Percentiles rank a stretch among this genome's conserved stretches.
Conservation (phyloP, 2,888 invertebrate species). For the Lissonota sp. region DNA sequence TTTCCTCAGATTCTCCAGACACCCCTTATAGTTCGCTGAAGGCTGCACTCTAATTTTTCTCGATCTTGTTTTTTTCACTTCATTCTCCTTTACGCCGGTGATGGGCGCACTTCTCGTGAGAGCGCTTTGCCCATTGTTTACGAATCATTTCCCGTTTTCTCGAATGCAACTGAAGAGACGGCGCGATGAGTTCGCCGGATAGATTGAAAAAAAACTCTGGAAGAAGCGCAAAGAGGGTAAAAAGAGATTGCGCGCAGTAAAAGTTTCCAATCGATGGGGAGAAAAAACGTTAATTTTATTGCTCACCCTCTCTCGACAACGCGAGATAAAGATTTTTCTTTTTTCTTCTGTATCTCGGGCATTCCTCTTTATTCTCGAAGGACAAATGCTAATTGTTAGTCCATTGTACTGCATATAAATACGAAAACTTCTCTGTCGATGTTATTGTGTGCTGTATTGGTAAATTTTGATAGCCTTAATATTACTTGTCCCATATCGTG, state of each 20-base stretch:
- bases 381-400: too few species aligned
- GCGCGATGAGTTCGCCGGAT: background rate
- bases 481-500: slow-evolving; percentile 38
- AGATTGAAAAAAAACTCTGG: slow-evolving; percentile 10
- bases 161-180: background rate
- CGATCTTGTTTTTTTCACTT: background rate
- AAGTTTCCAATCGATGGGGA: too few species aligned
- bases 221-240: background rate
- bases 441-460: slow-evolving; percentile 1
- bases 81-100: slow-evolving; percentile 1
- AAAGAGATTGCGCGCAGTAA: too few species aligned
- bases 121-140: slow-evolving; percentile 25
- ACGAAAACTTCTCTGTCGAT: background rate
- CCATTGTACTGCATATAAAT: too few species aligned
- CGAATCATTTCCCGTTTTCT: slow-evolving; percentile 28
- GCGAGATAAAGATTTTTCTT: too few species aligned
- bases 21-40: slow-evolving; percentile 2
- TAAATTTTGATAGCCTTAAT: slow-evolving; percentile 41
- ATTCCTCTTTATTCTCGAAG: too few species aligned
- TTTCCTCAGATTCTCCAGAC: background rate
- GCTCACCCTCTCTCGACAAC: too few species aligned
- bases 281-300: too few species aligned
- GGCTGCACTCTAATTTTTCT: slow-evolving; percentile 22
- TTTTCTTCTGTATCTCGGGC: too few species aligned
- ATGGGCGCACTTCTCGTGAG: slow-evolving; percentile 20